A percentile compares a stretch with the other conserved stretches of the same genome.
These are phyloP conservation scores for Hoplodrina blanda DNA, from an alignment of 2,888 invertebrate species.

Conservation along the genomic window DNA sequence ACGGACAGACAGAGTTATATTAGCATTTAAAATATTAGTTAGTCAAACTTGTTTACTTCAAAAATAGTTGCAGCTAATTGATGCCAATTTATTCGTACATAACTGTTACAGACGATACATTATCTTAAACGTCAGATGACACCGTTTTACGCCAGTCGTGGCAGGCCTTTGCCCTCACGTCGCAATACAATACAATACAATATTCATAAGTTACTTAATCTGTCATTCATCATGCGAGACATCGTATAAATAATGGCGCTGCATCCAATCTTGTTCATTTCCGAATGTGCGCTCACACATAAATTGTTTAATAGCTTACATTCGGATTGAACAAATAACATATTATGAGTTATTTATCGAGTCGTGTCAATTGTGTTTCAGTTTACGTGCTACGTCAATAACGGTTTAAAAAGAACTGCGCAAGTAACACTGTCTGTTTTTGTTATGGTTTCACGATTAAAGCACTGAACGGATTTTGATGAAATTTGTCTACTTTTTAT, in stretches of 20 bases:
- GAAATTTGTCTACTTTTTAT: no score
- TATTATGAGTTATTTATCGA: slow-evolving; percentile 41
- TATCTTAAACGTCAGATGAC: slow-evolving; percentile 19
- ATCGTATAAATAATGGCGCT: slow-evolving; percentile 46
- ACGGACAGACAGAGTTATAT: no score
- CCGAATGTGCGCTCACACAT: slow-evolving; percentile 38
- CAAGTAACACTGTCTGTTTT: no score
- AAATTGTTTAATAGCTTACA: slow-evolving; percentile 50
- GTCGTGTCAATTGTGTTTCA: slow-evolving; percentile 20
- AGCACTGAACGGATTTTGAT: no score
- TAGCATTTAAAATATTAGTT: no score
- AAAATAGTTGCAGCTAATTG: neutral
- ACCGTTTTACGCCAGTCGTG: slow-evolving; percentile 17
- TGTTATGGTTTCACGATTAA: no score
- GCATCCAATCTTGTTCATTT: slow-evolving; percentile 58
- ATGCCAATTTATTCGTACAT: slow-evolving; percentile 21
- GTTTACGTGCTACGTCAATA: neutral
- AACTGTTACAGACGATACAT: slow-evolving; percentile 9
- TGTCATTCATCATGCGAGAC: slow-evolving; percentile 49
- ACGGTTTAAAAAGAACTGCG: neutral
- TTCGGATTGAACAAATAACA: slow-evolving; percentile 47
- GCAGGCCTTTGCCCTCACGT: slow-evolving; percentile 29
- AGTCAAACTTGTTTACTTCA: neutral
- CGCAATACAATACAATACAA: slow-evolving; percentile 37
- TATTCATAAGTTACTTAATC: slow-evolving; percentile 48